Conservation (phyloP, 1,140 invertebrate genomes). For the Cotesia vestalis region DNA sequence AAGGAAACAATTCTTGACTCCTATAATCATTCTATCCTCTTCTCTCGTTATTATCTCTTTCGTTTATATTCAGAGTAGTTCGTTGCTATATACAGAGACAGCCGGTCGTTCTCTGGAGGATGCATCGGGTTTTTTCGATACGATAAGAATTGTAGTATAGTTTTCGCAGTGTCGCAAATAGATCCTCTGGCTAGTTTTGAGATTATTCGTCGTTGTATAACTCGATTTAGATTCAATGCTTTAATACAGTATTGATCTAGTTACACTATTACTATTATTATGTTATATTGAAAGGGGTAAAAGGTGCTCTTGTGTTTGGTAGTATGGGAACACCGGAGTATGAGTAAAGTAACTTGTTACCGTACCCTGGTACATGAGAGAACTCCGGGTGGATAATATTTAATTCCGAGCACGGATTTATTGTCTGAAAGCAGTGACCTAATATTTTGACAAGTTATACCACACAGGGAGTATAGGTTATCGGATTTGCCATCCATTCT, state of each 20-base stretch:
- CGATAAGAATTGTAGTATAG: constrained; percentile 37
- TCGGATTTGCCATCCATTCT: constrained; percentile 3
- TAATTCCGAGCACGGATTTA: not conserved
- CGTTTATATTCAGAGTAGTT: not conserved
- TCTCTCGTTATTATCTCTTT: not conserved
- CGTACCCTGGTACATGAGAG: too few species aligned
- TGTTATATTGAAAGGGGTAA: too few species aligned
- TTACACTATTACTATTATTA: too few species aligned
- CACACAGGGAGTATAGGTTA: not conserved
- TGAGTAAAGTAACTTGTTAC: too few species aligned
- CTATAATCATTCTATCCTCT: not conserved
- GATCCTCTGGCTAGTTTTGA: not conserved
- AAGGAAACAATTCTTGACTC: constrained; percentile 30
- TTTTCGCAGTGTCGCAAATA: not conserved
- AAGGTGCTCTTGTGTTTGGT: too few species aligned
- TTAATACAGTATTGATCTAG: too few species aligned
- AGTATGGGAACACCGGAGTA: too few species aligned
- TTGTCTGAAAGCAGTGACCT: not conserved
- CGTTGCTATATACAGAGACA: too few species aligned
- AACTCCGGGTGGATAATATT: not conserved
- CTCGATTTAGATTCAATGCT: too few species aligned
- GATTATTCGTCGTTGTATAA: not conserved
- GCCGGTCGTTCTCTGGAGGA: not conserved
- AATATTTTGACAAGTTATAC: constrained; percentile 20
- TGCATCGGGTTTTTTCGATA: constrained; percentile 10